Evolutionary conservation across 2,797 vertebrate genomes (phyloP).

Genomic region (Pseudotriccus pelzelni): DNA sequence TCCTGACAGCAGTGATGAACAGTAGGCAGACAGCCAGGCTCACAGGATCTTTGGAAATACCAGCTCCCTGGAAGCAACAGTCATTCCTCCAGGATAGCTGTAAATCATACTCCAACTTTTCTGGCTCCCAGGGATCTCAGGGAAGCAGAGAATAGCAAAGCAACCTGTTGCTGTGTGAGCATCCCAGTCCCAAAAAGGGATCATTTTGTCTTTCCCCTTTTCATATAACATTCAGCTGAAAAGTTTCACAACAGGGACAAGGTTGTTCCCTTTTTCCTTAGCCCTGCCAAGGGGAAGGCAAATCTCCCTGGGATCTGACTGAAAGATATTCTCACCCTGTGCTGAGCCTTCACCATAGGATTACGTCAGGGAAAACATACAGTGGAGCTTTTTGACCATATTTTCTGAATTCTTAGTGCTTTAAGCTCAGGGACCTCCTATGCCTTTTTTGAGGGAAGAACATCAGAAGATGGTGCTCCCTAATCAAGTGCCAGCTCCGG

Average conservation of each 20-base stretch:
- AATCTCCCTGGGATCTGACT: neutral
- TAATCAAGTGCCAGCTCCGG: fast-evolving
- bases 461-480: neutral
- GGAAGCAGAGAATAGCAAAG: neutral
- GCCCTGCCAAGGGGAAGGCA: neutral
- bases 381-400: fast-evolving
- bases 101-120: neutral
- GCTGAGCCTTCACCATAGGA: neutral
- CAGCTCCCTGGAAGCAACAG: neutral
- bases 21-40: neutral
- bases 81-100: neutral
- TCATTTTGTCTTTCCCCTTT: neutral
- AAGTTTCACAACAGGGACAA: neutral
- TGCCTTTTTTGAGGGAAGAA: neutral
- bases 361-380: neutral
- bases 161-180: neutral
- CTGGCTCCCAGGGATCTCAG: neutral
- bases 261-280: neutral
- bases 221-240: neutral
- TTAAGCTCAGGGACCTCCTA: neutral
- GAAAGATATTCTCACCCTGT: neutral
- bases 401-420: neutral
- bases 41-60: neutral
- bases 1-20: slow-evolving; percentile 14
- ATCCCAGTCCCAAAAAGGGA: neutral